Conservation (phyloP, 1,140 invertebrate species). For the Nasonia longicornis region DNA sequence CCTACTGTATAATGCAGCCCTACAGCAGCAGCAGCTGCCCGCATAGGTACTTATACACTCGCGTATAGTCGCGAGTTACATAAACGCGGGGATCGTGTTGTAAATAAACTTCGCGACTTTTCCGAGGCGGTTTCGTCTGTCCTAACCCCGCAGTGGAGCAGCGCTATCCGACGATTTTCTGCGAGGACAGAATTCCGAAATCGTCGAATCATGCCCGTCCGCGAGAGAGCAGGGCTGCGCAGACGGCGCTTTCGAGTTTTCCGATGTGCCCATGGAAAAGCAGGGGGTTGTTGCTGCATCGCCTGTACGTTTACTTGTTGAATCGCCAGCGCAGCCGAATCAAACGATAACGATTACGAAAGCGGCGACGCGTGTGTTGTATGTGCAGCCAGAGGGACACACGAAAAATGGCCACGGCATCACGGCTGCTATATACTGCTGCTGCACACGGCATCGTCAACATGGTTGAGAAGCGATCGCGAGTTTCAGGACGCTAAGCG, state of each 20-base stretch:
- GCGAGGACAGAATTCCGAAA: background rate
- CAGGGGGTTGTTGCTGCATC: no score
- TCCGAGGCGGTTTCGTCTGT: background rate
- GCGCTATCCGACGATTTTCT: no score
- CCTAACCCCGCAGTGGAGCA: no score
- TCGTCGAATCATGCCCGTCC: background rate
- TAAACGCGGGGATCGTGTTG: background rate
- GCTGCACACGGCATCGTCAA: constrained; percentile 55
- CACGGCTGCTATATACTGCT: constrained; percentile 45
- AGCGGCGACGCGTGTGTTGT: constrained; percentile 47
- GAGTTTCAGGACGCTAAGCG: background rate
- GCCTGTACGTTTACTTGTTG: constrained; percentile 60
- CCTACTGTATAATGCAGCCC: background rate
- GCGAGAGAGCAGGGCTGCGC: no score
- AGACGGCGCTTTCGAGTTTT: no score
- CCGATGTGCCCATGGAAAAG: no score
- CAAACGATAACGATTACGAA: constrained; percentile 66
- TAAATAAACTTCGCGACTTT: constrained; percentile 30
- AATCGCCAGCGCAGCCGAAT: constrained; percentile 57
- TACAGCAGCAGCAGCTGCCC: background rate
- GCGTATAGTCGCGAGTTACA: constrained; percentile 14
- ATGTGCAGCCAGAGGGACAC: constrained; percentile 35
- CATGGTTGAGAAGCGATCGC: constrained; percentile 44
- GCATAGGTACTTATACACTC: no score
- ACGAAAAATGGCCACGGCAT: constrained; percentile 68